Evolutionary conservation across 2,113 vertebrate species (phyloP), one percentile per base, ranked within the genome.

Genomic region (Nothocercus julius): DNA sequence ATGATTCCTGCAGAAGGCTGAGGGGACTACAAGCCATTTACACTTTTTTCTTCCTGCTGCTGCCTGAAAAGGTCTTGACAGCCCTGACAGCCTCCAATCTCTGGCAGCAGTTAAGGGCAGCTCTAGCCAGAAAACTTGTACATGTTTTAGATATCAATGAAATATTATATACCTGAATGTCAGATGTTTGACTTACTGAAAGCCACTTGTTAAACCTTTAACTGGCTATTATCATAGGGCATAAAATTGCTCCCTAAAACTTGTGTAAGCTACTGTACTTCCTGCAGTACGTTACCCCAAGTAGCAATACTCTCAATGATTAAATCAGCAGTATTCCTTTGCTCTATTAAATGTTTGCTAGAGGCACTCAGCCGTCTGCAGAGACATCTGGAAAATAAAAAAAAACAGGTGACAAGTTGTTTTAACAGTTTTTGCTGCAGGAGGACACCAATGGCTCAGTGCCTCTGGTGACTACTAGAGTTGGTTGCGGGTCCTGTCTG

Each of bases 401-500:
- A 32, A 53, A 49, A 49, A 27, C 27, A 21, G 21, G 32, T 8
- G 25, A 22, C 22, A 73, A 56, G 18, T 11, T n/a, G n/a, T 28
- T 27, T 47, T 30, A 76, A 20, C 13, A 14, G 22, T 1, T 77
- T 54, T 78, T 70, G 36, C 22, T 42, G 13, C 4, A 61, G 18
- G 28, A 16, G 15, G 40, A 87, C 28, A 66, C 5, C 3, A 25
- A 0, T 1, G 19, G 56, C n/a, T 45, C n/a, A 11, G 6, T 28
- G 42, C 12, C 34, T 5, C 44, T 11, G 30, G 61, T 34, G 24
- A 6, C 18, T 2, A 11, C 30, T 40, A 34, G 61, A 49, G 28
- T 0, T 72, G 62, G 30, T 28, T 12, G 30, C 0, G 7, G 61
- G 44, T 30, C 44, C 54, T 63, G 49, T 49, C n/a, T 42, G 2